These are phyloP conservation scores for Leguminivora glycinivorella DNA, from an alignment of 1,140 invertebrate genomes.

Conservation along the genomic window DNA sequence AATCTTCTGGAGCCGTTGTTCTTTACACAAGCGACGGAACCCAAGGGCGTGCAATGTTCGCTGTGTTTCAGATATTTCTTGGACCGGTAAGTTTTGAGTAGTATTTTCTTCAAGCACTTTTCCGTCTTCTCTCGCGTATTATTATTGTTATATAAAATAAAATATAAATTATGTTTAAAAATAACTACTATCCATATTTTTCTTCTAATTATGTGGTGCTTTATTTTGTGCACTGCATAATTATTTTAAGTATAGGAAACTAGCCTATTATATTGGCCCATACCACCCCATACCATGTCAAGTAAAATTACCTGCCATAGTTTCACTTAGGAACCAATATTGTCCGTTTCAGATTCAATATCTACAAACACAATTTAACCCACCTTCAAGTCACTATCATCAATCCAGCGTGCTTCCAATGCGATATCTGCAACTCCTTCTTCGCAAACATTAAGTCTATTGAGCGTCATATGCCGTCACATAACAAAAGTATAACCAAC, in stretches of 20 bases:
- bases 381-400: neutral
- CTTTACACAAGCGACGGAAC: neutral
- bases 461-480: neutral
- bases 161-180: too few relatives aligned
- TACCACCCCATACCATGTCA: too few relatives aligned
- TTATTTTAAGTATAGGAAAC: too few relatives aligned
- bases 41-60: neutral
- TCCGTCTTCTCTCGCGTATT: too few relatives aligned
- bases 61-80: neutral
- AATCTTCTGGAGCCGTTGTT: neutral
- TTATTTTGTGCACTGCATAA: too few relatives aligned
- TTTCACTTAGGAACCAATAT: neutral
- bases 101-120: too few relatives aligned
- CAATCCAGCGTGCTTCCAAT: neutral
- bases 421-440: neutral
- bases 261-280: too few relatives aligned
- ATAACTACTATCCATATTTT: too few relatives aligned
- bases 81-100: neutral
- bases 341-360: neutral
- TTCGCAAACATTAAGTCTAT: neutral
- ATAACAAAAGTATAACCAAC: neutral
- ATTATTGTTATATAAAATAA: too few relatives aligned
- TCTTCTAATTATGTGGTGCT: too few relatives aligned
- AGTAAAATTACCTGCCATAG: too few relatives aligned
- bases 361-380: neutral